Evolutionary conservation across 2,888 invertebrate species (phyloP), one percentile per base, ranked within the genome.

Genomic region (Sarcophaga rosellei): DNA sequence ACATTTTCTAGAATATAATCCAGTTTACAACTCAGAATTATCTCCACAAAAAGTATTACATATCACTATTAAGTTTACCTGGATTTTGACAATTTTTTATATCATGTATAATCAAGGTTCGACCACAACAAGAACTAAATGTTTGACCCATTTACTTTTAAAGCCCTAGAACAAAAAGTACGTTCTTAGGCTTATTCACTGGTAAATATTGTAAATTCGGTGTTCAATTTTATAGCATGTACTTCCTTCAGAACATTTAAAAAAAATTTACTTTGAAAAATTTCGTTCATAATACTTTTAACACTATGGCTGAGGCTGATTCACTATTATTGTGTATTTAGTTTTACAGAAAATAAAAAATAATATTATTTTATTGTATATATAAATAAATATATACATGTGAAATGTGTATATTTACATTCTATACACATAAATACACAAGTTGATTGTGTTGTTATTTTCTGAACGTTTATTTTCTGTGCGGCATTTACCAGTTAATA

Each of bases 31-130:
- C 53, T 12, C 17, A 5, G 15, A 17, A 17, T 53, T 53, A 4
- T 53, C 8, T 53, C 17, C 12, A 53, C 53, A 12, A 53, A 53
- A 3, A 35, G 5, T 53, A 53, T 53, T 53, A 53, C 4, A 53
- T 12, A 15, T 53, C 17, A 15, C 17, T 17, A 53, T 17, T 15
- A 53, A 44, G 15, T 87, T 89, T 90, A 91, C 91, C 91, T 90
- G 91, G 91, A 90, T 91, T 92, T 88, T 90, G 90, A 85, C 91
- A 91, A 76, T 88, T 89, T 89, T 90, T 91, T 69, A 89, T 88
- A 35, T 91, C 91, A 78, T 91, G 89, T 84, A 91, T 91, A 69
- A 91, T 90, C 78, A 91, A 88, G 78, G 91, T 91, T 80, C 91
- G 90, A 77, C 91, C 91, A 84, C 88, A 89, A 88, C 91, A 91